These are phyloP conservation scores for Columba janthina DNA, from an alignment of 2,113 vertebrate genomes.

Conservation along the genomic window DNA sequence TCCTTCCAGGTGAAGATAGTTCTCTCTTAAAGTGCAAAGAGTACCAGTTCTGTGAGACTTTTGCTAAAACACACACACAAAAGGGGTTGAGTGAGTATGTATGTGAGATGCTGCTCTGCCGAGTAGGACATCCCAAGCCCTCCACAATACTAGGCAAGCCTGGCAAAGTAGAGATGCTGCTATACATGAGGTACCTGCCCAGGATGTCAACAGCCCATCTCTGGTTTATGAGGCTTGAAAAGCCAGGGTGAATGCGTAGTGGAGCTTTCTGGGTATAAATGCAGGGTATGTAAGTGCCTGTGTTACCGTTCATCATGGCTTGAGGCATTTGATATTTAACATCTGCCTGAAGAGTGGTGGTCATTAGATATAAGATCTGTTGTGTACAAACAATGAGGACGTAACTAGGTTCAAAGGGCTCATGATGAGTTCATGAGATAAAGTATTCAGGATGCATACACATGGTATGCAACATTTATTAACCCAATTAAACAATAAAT, in stretches of 20 bases:
- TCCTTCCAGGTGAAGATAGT: background rate
- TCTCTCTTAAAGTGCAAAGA: background rate
- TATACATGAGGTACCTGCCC: rapidly evolving
- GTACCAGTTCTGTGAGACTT: background rate
- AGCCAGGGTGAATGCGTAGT: background rate
- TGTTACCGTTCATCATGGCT: rapidly evolving
- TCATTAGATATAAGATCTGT: background rate
- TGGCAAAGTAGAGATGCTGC: background rate
- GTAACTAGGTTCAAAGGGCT: background rate
- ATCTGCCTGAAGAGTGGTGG: background rate
- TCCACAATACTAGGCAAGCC: background rate
- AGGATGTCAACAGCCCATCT: background rate
- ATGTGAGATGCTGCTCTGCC: background rate
- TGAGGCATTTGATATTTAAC: background rate
- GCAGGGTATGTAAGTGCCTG: background rate
- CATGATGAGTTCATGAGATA: background rate
- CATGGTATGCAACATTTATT: background rate
- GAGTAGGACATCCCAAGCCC: background rate
- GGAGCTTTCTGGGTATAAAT: background rate
- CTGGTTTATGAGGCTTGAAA: background rate
- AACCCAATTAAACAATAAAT: background rate
- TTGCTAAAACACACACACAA: background rate
- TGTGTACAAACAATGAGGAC: background rate
- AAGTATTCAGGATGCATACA: background rate
- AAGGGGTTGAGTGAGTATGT: rapidly evolving